phyloP scores from a whole-genome alignment of 2,113 vertebrate species.

The Nesospiza acunhae region DNA sequence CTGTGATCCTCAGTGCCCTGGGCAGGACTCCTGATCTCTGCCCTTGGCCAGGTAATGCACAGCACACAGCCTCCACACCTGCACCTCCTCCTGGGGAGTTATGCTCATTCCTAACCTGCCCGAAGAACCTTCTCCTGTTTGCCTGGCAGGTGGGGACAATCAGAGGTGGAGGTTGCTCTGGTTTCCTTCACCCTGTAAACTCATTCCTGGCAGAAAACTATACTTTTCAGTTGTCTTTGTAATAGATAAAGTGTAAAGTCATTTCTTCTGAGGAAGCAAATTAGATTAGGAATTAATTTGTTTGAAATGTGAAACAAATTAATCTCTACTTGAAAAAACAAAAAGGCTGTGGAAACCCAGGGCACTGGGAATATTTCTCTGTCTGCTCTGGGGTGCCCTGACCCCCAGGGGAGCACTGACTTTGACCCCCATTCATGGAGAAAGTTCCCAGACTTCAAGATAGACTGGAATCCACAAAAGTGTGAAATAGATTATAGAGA shows the following conservation, averaged over 20 bases:
- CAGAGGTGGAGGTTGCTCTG: rapidly evolving
- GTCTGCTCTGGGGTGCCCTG: too few species aligned
- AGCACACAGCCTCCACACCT: not conserved
- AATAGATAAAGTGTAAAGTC: not conserved
- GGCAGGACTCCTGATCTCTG: rapidly evolving
- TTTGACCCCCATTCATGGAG: too few species aligned
- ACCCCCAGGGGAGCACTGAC: too few species aligned
- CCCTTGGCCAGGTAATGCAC: not conserved
- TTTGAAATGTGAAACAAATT: not conserved
- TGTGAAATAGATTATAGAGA: too few species aligned
- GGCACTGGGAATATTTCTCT: too few species aligned
- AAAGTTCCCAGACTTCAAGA: too few species aligned
- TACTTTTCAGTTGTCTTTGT: not conserved
- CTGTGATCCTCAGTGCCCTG: not conserved
- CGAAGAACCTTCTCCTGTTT: not conserved
- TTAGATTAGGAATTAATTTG: not conserved
- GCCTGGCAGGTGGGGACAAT: not conserved
- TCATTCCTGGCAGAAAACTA: not conserved
- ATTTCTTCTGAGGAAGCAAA: not conserved
- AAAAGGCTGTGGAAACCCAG: not conserved
- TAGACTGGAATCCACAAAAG: too few species aligned
- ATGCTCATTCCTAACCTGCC: not conserved
- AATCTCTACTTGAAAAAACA: not conserved
- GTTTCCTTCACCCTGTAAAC: not conserved
- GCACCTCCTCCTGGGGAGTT: not conserved